Percentiles rank a stretch among this genome's conserved stretches.
phyloP scores from a whole-genome alignment of 1,140 invertebrate genomes.

The Pristionchus pacificus region DNA sequence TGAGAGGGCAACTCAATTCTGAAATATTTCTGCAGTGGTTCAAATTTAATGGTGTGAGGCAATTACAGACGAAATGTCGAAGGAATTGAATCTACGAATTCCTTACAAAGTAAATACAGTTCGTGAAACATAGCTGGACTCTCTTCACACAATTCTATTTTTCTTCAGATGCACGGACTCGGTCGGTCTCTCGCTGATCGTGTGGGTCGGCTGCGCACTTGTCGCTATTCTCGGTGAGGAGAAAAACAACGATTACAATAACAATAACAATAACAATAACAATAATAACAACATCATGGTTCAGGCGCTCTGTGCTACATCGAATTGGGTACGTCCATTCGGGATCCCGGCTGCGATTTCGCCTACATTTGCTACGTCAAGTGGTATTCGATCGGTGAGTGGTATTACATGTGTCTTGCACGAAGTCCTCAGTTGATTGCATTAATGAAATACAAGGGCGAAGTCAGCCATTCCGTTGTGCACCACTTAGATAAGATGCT shows the following conservation, averaged over 20 bases:
- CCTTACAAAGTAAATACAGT: no score
- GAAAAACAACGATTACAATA: not conserved
- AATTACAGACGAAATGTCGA: no score
- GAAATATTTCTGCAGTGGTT: no score
- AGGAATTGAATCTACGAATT: no score
- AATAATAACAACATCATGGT: constrained; percentile 3
- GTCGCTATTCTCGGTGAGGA: constrained; percentile 33
- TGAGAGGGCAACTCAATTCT: no score
- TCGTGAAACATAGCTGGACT: not conserved
- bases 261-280: not conserved
- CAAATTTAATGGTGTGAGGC: no score
- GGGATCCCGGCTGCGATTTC: constrained; percentile 52
- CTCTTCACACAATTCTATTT: not conserved
- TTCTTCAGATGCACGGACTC: constrained; percentile 49
- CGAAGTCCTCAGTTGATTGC: no score
- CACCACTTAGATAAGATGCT: no score
- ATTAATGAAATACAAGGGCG: no score
- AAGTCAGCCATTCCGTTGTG: no score
- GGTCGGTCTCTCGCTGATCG: constrained; percentile 27
- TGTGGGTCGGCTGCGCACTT: constrained; percentile 31
- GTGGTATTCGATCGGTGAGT: constrained; percentile 40
- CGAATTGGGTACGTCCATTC: constrained; percentile 51
- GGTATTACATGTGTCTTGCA: not conserved
- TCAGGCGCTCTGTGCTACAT: constrained; percentile 51
- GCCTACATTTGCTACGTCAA: constrained; percentile 57